Evolutionary conservation across 2,797 vertebrate genomes (phyloP), one percentile per base, ranked within the genome.

Genomic region (Orientallactaga sibirica): DNA sequence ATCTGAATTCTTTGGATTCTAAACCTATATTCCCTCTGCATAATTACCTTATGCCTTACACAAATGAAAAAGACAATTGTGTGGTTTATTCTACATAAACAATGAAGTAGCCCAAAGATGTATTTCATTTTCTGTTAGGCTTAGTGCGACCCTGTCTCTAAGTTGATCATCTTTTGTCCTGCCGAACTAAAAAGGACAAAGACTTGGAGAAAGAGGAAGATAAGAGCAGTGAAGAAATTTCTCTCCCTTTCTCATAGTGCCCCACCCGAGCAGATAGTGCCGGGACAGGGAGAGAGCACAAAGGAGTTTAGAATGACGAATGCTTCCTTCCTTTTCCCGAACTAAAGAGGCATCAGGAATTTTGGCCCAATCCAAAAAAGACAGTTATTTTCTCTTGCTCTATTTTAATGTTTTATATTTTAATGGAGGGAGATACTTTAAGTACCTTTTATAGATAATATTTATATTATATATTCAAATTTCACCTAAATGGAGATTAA

Each of bases 381-480:
- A 41, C 25, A 58, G 55, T 14, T 37, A n/a, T 90, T 93, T 93
- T 64, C 70, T 52, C 12, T 90, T 93, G 75, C 14, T 68, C 16
- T 85, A 18, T 75, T 77, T 91, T 76, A 81, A 83, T 66, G 3
- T 66, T 83, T 73, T 78, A 75, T 52, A 43, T 62, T 94, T 93
- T 61, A 94, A 77, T 70, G 52, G 12, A 20, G 52, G 52, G 22
- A 90, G 61, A 33, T 58, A 85, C 25, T 77, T 87, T 76, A 78
- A 14, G 7, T 73, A 33, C 10, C 64, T 82, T 74, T 62, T 66
- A 55, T 64, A 75, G 73, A n/a, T 67, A 84, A 64, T 88, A 55
- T 81, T 29, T 84, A 2, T 15, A 66, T 37, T 55, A 3, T 66
- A 71, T 89, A 78, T 78, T 92, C 64, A 93, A 71, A 80, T 81